Conservation (phyloP, 1,140 invertebrate genomes). For the Drosophila ironensis region DNA sequence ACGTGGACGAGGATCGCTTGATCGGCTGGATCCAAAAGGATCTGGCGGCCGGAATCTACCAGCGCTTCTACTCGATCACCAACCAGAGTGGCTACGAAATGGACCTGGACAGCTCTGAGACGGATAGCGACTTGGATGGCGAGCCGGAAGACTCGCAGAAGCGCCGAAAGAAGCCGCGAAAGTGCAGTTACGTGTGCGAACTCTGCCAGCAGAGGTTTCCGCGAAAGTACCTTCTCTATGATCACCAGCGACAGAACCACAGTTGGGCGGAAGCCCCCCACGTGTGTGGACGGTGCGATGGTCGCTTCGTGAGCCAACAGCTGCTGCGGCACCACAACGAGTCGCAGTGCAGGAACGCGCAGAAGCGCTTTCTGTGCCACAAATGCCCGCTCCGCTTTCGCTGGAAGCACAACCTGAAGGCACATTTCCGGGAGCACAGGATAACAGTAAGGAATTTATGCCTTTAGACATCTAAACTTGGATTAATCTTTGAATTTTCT, state of each 20-base stretch:
- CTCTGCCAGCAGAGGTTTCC: constrained; percentile 82
- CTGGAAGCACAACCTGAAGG: constrained; percentile 72
- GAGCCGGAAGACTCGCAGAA: constrained; percentile 33
- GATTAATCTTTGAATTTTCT: no score
- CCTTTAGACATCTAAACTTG: no score
- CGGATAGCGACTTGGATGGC: constrained; percentile 51
- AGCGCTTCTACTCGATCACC: constrained; percentile 68
- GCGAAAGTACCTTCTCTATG: constrained; percentile 74
- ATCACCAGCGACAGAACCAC: constrained; percentile 62
- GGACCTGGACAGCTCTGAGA: constrained; percentile 64
- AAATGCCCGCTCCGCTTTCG: constrained; percentile 74
- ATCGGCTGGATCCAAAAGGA: constrained; percentile 52
- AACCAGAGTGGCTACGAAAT: constrained; percentile 72
- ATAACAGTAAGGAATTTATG: constrained; percentile 38
- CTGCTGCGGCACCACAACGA: constrained; percentile 67
- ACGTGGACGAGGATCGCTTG: constrained; percentile 46
- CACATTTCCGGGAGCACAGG: constrained; percentile 62
- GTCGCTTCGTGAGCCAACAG: constrained; percentile 60
- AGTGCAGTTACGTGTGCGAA: constrained; percentile 78
- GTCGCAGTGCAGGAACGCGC: constrained; percentile 67
- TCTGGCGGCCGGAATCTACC: constrained; percentile 45
- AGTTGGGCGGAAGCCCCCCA: constrained; percentile 70
- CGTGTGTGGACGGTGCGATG: constrained; percentile 70
- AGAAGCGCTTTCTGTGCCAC: constrained; percentile 69
- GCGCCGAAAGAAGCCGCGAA: constrained; percentile 15